These are phyloP conservation scores for Entomobrya multifasciata DNA, from an alignment of 2,888 invertebrate genomes.

Conservation along the genomic window DNA sequence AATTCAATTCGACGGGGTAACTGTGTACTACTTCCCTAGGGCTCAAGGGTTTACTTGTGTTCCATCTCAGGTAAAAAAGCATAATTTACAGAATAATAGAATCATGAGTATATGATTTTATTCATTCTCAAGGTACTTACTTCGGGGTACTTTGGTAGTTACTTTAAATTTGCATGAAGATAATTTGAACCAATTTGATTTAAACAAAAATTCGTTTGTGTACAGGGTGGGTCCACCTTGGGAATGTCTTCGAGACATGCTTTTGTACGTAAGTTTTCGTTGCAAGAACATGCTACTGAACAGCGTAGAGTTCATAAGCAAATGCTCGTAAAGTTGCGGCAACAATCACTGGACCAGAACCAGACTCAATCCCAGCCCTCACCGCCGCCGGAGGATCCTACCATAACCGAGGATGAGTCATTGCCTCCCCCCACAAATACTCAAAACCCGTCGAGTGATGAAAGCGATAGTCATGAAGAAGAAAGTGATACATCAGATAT, in stretches of 20 bases:
- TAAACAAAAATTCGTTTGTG: background rate
- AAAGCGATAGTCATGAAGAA: constrained; percentile 90
- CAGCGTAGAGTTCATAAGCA: constrained; percentile 93
- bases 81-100: background rate
- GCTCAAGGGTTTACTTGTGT: constrained; percentile 95
- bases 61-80: constrained; percentile 85
- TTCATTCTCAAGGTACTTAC: background rate
- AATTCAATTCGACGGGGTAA: constrained; percentile 94
- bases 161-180: background rate
- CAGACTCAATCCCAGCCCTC: constrained; percentile 69
- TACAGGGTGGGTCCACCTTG: constrained; percentile 86
- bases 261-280: constrained; percentile 89
- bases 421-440: constrained; percentile 81
- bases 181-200: background rate
- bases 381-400: constrained; percentile 59
- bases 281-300: constrained; percentile 94
- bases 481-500: constrained; percentile 84
- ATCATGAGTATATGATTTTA: background rate
- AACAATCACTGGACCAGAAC: constrained; percentile 84
- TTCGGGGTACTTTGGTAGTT: background rate
- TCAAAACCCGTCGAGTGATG: constrained; percentile 82
- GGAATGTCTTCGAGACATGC: constrained; percentile 89
- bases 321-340: constrained; percentile 87
- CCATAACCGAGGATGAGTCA: constrained; percentile 64
- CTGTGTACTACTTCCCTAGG: constrained; percentile 96